Evolutionary conservation across 2,113 vertebrate genomes (phyloP).

Genomic region (Catharus bicknelli): DNA sequence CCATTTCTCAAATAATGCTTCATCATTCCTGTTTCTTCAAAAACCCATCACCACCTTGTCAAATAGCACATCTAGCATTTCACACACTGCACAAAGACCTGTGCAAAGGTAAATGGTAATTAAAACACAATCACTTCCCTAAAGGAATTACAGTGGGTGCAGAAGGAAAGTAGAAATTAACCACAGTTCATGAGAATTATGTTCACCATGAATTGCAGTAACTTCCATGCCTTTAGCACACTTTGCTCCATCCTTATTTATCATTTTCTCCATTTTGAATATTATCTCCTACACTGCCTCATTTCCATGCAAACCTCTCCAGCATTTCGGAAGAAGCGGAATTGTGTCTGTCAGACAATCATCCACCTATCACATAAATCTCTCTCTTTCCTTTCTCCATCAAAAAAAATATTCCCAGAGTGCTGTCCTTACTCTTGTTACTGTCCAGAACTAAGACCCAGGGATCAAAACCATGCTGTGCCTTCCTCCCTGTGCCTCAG

Average conservation of each 20-base stretch:
- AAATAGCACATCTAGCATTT: background rate
- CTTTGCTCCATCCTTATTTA: background rate
- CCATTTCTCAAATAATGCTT: background rate
- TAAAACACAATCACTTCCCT: background rate
- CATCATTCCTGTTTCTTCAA: background rate
- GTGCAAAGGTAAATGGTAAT: background rate
- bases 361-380: background rate
- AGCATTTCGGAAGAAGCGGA: background rate
- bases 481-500: background rate
- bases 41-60: background rate
- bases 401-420: background rate
- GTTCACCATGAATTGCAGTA: background rate
- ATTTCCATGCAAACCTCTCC: background rate
- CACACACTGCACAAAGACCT: background rate
- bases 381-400: constrained; percentile 1
- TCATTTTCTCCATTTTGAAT: background rate
- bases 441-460: background rate
- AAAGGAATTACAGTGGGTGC: background rate
- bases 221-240: background rate
- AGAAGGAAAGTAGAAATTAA: background rate
- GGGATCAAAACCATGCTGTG: constrained; percentile 47
- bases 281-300: background rate
- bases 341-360: background rate
- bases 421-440: background rate
- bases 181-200: background rate